phyloP scores from a whole-genome alignment of 2,888 invertebrate species.

The Sceliomorpha sp. region DNA sequence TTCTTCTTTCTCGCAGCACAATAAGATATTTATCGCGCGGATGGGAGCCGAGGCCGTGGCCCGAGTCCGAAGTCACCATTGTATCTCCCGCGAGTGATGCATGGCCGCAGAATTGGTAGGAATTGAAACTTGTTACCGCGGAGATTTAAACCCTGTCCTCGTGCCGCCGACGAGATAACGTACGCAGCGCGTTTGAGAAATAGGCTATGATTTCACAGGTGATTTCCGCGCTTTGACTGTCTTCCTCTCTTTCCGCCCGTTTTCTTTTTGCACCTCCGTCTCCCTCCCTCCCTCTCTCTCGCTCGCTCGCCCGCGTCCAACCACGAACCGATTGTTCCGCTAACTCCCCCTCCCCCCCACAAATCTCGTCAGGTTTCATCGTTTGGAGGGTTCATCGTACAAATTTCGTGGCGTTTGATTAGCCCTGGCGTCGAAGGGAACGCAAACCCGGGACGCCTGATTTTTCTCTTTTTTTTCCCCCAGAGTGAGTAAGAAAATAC shows the following conservation, averaged over 20 bases:
- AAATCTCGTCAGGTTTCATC: no score
- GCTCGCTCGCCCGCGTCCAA: conserved; percentile 7
- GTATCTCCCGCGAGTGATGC: conserved; percentile 77
- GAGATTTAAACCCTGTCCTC: conserved; percentile 73
- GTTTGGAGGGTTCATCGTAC: no score
- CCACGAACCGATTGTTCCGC: conserved; percentile 30
- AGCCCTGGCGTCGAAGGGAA: no score
- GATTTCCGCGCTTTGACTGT: conserved; percentile 30
- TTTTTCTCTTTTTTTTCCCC: no score
- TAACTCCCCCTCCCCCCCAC: no score
- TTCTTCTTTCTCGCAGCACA: conserved; percentile 68
- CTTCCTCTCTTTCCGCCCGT: conserved; percentile 9
- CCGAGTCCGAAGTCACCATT: conserved; percentile 73
- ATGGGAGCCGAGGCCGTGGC: conserved; percentile 64
- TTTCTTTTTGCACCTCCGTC: no score
- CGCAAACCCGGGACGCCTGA: no score
- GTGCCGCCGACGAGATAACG: conserved; percentile 69
- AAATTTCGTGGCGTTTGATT: no score
- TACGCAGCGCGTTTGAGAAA: conserved; percentile 40
- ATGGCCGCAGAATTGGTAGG: conserved; percentile 77
- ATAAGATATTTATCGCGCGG: conserved; percentile 77
- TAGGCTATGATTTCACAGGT: conserved; percentile 39
- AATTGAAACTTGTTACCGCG: conserved; percentile 78
- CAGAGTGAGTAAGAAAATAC: neutral
- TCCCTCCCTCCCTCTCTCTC: conserved; percentile 21